Evolutionary conservation across 2,113 vertebrate species (phyloP), one percentile per base, ranked within the genome.

Genomic region (Tonatia bakeri): DNA sequence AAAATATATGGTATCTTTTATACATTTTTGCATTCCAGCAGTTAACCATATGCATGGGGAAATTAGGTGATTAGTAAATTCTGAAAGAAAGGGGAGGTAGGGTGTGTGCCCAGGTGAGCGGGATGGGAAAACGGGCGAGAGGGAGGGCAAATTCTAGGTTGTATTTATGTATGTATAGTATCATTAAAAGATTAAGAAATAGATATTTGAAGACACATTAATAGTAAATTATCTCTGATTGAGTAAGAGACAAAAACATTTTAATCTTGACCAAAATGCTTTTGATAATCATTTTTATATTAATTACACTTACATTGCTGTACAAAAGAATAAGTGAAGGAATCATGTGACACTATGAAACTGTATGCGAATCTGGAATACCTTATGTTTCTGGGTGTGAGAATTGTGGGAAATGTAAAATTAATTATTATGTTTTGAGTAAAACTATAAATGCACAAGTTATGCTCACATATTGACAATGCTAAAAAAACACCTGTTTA

Each of bases 401-500:
- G 2, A 87, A 65, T 38, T 33, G 1, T 20, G 5, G n/a, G 33
- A n/a, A 61, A 59, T 45, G 1, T 13, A 96, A 92, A 52, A 33
- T 52, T 45, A 76, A 50, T 45, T 45, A 28, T 75, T 70, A 94
- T 5, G 12, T 70, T 95, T 92, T 88, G 28, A 8, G 9, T 92
- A 85, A 54, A 69, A 50, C 26, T 70, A 31, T 95, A 80, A 79
- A 87, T 70, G 10, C 3, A 31, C 40, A 52, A 4, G 56, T 77
- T 81, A 75, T 36, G 65, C 28, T 45, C 65, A 70, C 11, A 64
- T 90, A 16, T 36, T 90, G 8, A 0, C 7, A 12, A 50, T 90
- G 67, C 22, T 24, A 85, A 81, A 40, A 17, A 45, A 14, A 2
- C 7, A 72, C 88, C 56, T 92, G 45, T 98, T 97, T 97, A 96